Percentiles rank a stretch among this genome's conserved stretches.
Evolutionary conservation across 2,888 invertebrate species (phyloP).

Genomic region (Noctua pronuba): DNA sequence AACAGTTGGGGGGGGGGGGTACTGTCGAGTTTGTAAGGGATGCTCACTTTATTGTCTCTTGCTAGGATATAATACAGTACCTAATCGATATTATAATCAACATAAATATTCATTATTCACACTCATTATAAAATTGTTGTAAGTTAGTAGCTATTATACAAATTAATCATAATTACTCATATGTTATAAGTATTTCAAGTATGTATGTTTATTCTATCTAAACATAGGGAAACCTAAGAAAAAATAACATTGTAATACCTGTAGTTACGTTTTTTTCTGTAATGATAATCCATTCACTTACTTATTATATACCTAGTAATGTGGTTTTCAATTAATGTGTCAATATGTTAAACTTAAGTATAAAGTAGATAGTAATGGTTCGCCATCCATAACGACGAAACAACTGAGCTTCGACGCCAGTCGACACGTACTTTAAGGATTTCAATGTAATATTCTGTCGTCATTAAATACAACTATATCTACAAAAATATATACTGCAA

Average conservation of each 20-base stretch:
- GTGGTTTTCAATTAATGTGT: constrained; percentile 86
- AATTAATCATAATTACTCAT: constrained; percentile 80
- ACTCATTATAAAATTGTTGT: constrained; percentile 73
- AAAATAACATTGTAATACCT: constrained; percentile 71
- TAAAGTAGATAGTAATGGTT: constrained; percentile 82
- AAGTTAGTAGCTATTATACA: constrained; percentile 79
- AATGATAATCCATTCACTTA: constrained; percentile 72
- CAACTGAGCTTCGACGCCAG: constrained; percentile 80
- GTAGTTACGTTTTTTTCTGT: constrained; percentile 75
- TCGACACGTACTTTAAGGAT: constrained; percentile 82
- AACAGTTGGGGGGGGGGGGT: constrained; percentile 1
- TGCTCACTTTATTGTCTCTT: constrained; percentile 74
- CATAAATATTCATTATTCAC: constrained; percentile 60
- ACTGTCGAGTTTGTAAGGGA: constrained; percentile 33
- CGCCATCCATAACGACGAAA: constrained; percentile 83
- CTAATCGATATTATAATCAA: constrained; percentile 62
- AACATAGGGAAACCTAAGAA: constrained; percentile 73
- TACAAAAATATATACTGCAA: constrained; percentile 71
- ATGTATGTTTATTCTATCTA: constrained; percentile 82
- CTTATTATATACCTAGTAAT: constrained; percentile 69
- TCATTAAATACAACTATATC: constrained; percentile 85
- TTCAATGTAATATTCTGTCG: constrained; percentile 87
- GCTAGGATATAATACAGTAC: constrained; percentile 52
- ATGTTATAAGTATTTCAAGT: constrained; percentile 77
- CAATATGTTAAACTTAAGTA: constrained; percentile 83